These are phyloP conservation scores for Drosophila villosipedis DNA, from an alignment of 2,888 invertebrate species.

Conservation along the genomic window DNA sequence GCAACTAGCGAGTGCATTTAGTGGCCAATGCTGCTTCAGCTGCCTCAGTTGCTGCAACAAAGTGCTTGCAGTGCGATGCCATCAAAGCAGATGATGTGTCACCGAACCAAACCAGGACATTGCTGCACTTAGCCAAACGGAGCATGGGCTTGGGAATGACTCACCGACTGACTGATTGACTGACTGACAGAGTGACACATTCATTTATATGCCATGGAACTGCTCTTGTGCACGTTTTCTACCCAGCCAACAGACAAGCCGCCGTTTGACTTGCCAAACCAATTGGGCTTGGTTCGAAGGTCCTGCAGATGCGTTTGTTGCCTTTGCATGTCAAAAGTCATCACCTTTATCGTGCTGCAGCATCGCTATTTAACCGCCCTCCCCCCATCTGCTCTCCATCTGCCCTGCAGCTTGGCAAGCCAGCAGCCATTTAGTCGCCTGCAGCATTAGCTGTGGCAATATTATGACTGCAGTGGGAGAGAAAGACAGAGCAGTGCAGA, in stretches of 20 bases:
- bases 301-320: conserved; percentile 41
- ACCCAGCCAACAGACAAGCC: conserved; percentile 47
- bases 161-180: conserved; percentile 25
- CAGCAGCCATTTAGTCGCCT: conserved; percentile 58
- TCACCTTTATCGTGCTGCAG: conserved; percentile 70
- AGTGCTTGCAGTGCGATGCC: conserved; percentile 56
- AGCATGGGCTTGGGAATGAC: conserved; percentile 12
- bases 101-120: conserved; percentile 39
- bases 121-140: conserved; percentile 27
- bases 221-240: conserved; percentile 69
- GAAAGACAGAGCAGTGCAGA: neutral
- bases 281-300: conserved; percentile 46
- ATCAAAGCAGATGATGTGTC: conserved; percentile 49
- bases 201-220: conserved; percentile 47
- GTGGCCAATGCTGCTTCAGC: conserved; percentile 46
- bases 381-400: neutral
- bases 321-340: conserved; percentile 79
- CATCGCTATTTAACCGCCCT: conserved; percentile 27
- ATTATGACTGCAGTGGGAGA: conserved; percentile 68
- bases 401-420: conserved; percentile 15
- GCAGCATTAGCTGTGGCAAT: conserved; percentile 73
- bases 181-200: conserved; percentile 48
- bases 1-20: conserved; percentile 61
- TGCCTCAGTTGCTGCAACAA: conserved; percentile 55
- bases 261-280: conserved; percentile 67